Base-by-base conservation (phyloP, 2,888 invertebrate species). In the Fabriciana adippe region DNA sequence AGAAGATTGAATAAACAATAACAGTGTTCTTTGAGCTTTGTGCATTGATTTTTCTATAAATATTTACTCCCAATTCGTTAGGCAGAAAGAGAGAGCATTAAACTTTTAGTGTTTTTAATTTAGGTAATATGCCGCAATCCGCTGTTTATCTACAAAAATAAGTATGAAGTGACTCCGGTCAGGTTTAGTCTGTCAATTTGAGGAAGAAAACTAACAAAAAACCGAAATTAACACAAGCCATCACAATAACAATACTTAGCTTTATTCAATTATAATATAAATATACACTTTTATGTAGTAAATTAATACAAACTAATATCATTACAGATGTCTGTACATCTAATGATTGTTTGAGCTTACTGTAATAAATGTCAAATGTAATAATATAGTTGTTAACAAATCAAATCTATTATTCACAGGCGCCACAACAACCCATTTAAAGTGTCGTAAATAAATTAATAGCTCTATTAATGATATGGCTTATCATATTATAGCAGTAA, bases 321-420 rank as follows among this genome's bases (percentile, higher is more conserved):
- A 60, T 50, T 51, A 48, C n/a, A 51, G 35, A 50, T 35, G 18
- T n/a, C 50, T 50, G 50, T 8, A 61, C 13, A 50, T 50, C 18
- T 55, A 60, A 54, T 66, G 61, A 70, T 66, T 63, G 67, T 65
- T 65, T 64, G 51, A 59, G 55, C 66, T 66, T 66, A 70, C 63
- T 68, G 63, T 70, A 68, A 70, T 70, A 68, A 70, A 70, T 66
- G 68, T 70, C 70, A 68, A 68, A 62, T 62, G 65, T 66, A 70
- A 70, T 70, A 65, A 68, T 66, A 70, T 63, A 41, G 70, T 70
- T 68, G 68, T 68, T 70, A 70, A 68, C 70, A 65, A 66, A 70
- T 70, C 68, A 68, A 65, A 70, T 70, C 55, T 68, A 70, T 70
- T 68, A 70, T 68, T 66, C 68, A 70, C 62, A 45, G 55, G 55